Evolutionary conservation across 2,888 invertebrate species (phyloP), one percentile per base, ranked within the genome.

Genomic region (Eudemis profundana): DNA sequence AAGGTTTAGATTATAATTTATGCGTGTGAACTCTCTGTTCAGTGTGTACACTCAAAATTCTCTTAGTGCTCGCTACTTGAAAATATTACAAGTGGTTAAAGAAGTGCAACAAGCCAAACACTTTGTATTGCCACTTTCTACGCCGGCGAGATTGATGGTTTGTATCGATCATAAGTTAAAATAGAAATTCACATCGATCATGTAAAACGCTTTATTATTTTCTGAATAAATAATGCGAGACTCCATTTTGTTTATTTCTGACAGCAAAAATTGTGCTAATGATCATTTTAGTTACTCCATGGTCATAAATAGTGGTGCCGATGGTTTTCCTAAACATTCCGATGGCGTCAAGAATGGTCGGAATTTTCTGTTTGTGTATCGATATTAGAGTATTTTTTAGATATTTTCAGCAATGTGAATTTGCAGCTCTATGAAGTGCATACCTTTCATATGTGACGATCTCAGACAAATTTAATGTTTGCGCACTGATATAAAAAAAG

Each of bases 141-240:
- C 59, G 38, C 3, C 8, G 7, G 46, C n/a, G 42, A 60, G 65
- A 65, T 65, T 65, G 53, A 65, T 65, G 65, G 29, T 21, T 47
- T 33, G 1, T 19, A 38, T 59, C 27, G 59, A 65, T 60, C 50
- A 21, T 42, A 15, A 33, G 33, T 57, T 50, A 36, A 59, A 51
- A 38, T 27, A 46, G 50, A 59, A 46, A 36, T 56, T 56, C 42
- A 59, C 57, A 59, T 59, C 47, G 36, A 59, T 59, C 57, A 59
- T 56, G 42, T 42, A 56, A 56, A 56, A 17, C 27, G 42, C 29
- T 21, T 53, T 44, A 17, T 42, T 54, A 56, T 56, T 42, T 56
- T 27, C 17, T 29, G 27, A 56, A 56, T 56, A 56, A 56, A 56
- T 56, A 15, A 56, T 44, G 19, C 19, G 42, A 42, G 17, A 12